Evolutionary conservation across 1,140 invertebrate genomes (phyloP).

Genomic region (Aphis craccivora): DNA sequence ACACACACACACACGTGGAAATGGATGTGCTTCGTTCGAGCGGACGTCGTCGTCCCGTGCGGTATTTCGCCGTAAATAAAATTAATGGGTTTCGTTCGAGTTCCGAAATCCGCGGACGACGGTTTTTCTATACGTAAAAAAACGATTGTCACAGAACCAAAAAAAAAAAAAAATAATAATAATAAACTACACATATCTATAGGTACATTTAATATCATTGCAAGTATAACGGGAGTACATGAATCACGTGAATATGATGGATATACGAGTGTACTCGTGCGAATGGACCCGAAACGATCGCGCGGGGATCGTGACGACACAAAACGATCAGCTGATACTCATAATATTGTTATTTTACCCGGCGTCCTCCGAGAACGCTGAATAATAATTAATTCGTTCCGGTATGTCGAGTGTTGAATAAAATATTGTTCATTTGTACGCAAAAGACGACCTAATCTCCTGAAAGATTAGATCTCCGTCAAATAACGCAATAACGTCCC

Average conservation of each 20-base stretch:
- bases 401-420: background rate
- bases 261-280: background rate
- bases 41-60: background rate
- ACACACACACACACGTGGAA: background rate
- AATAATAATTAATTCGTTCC: background rate
- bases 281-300: background rate
- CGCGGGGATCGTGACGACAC: background rate
- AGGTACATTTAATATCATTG: background rate
- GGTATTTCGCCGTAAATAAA: background rate
- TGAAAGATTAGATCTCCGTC: background rate
- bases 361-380: background rate
- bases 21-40: background rate
- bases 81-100: constrained; percentile 23
- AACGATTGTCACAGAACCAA: background rate
- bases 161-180: no score
- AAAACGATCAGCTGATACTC: background rate
- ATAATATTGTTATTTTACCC: no score
- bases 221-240: background rate
- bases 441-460: background rate
- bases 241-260: background rate
- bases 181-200: background rate
- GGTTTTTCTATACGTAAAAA: background rate
- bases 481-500: background rate
- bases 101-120: background rate
- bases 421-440: background rate